Evolutionary conservation across 1,140 invertebrate species (phyloP), one percentile per base, ranked within the genome.

Genomic region (Macrobrachium rosenbergii): DNA sequence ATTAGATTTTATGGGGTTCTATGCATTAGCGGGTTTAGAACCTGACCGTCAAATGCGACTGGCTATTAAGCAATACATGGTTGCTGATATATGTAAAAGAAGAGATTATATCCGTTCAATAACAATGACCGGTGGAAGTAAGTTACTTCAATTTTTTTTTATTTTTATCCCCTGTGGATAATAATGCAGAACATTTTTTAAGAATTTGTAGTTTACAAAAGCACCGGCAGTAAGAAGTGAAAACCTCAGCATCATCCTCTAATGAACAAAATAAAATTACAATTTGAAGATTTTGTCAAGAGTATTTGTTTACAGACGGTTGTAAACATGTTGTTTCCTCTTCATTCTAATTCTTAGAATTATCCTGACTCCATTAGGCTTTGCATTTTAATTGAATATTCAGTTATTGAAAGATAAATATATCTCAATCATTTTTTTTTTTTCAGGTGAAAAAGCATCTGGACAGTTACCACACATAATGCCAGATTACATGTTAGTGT

Each of bases 1-100:
- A 3, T 92, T 99, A 79, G 97, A 99, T 92, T 99, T 99, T 92
- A 98, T 99, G 97, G 97, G 97, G 52, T 97, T 97, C 92, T 98
- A 99, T 92, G 96, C 95, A 14, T 92, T 99, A 43, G 96, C 92
- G 83, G 97, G 97, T 14, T 94, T 96, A 88, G 98, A 99, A 92
- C 94, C 95, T 37, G 95, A 98, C 85, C 95, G 95, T 89, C 94
- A 95, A 89, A 92, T 97, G 62, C 94, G 94, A 86, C 91, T 91
- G n/a, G 91, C 94, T 60, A 92, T 96, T 19, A 95, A 95, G 89
- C 94, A 95, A 89, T 96, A 96, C 91, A 96, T 98, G 94, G 92
- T 95, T 59, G 94, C 95, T 2, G 98, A 99, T 92, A 97, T 99
- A 21, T 95, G 95, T 89, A 96, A 96, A 90, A 94, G 98, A 90